Evolutionary conservation across 2,797 vertebrate genomes (phyloP).

Genomic region (Pseudochromis fuscus): DNA sequence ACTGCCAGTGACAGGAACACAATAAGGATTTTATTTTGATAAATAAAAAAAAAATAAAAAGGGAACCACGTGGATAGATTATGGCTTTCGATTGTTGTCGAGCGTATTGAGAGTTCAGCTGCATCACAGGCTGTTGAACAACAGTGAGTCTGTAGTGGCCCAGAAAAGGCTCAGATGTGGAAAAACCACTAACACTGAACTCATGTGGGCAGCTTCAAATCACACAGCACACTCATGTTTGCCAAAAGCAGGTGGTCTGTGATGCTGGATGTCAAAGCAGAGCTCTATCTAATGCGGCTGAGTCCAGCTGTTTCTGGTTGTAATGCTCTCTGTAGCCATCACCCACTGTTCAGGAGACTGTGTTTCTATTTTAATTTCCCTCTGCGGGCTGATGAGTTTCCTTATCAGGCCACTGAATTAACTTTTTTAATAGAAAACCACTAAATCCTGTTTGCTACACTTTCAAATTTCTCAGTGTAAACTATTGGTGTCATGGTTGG

Average conservation of each 20-base stretch:
- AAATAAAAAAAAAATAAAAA: constrained; percentile 1
- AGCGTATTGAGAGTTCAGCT: constrained; percentile 5
- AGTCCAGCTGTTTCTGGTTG: constrained; percentile 6
- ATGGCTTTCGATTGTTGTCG: constrained; percentile 14
- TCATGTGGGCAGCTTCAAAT: constrained; percentile 24
- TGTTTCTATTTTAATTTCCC: constrained; percentile 19
- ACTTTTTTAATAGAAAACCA: constrained; percentile 18
- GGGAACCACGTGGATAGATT: background rate
- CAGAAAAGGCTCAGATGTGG: constrained; percentile 32
- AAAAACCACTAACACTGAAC: constrained; percentile 7
- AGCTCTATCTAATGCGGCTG: constrained; percentile 11
- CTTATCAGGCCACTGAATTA: constrained; percentile 17
- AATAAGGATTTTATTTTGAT: constrained; percentile 33
- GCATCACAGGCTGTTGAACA: background rate
- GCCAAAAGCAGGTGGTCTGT: constrained; percentile 33
- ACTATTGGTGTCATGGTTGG: constrained; percentile 16
- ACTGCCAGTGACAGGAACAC: constrained; percentile 21
- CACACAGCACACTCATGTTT: constrained; percentile 13
- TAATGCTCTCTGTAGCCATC: constrained; percentile 8
- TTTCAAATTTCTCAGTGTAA: constrained; percentile 23
- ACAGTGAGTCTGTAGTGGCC: background rate
- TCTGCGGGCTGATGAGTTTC: constrained; percentile 16
- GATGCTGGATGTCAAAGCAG: constrained; percentile 17
- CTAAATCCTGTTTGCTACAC: constrained; percentile 25
- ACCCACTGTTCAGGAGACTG: constrained; percentile 9